Conservation (phyloP, 2,113 vertebrate genomes). For the Halichoerus grypus region DNA sequence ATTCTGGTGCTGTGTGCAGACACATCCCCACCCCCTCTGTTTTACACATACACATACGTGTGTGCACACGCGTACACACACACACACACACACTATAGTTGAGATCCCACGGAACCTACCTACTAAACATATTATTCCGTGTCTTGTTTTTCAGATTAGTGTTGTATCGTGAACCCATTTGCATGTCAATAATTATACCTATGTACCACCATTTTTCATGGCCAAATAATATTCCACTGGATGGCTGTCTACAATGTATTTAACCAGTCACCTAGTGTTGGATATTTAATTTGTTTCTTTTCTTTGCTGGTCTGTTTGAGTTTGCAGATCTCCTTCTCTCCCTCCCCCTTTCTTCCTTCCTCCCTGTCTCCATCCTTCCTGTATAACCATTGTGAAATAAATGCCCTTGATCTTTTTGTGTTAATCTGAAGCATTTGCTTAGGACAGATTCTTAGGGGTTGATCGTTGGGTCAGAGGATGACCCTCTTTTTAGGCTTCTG, state of each 20-base stretch:
- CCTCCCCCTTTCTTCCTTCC: background rate
- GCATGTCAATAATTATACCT: background rate
- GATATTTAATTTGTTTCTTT: constrained; percentile 12
- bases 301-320: background rate
- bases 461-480: background rate
- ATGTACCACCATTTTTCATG: background rate
- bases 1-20: background rate
- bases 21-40: rapidly evolving
- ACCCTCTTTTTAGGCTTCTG: background rate
- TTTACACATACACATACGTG: background rate
- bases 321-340: background rate
- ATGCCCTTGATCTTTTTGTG: background rate
- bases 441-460: background rate
- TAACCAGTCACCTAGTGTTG: background rate
- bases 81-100: background rate
- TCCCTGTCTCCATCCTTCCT: background rate
- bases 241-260: background rate
- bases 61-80: rapidly evolving
- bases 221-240: background rate
- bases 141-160: background rate
- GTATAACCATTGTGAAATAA: background rate
- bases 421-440: background rate
- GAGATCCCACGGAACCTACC: background rate
- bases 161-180: background rate
- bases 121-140: background rate